phyloP scores from a whole-genome alignment of 2,797 vertebrate genomes.

The Rhabdophis nuchalis region DNA sequence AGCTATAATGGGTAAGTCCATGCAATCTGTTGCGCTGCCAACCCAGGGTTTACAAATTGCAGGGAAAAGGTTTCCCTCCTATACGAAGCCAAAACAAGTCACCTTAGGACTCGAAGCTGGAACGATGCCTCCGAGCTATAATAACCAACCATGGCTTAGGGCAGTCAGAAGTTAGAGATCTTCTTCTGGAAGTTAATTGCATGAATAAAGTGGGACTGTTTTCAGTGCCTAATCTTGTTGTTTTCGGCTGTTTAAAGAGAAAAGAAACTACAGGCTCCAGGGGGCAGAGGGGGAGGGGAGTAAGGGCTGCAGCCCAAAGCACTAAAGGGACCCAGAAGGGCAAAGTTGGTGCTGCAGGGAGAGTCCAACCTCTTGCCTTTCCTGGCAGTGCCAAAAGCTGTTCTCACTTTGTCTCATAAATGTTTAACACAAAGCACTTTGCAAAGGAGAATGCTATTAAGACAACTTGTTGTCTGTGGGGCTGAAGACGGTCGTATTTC shows the following conservation, averaged over 20 bases:
- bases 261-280: neutral
- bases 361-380: neutral
- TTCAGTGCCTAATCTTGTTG: neutral
- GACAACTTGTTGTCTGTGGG: slow-evolving; percentile 46
- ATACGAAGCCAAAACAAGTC: neutral
- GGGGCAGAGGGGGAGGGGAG: neutral
- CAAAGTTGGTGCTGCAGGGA: neutral
- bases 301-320: accelerated
- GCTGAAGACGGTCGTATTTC: slow-evolving; percentile 59
- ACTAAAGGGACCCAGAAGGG: neutral
- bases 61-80: neutral
- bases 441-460: slow-evolving; percentile 68
- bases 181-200: neutral
- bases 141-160: neutral
- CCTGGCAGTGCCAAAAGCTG: neutral
- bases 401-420: slow-evolving; percentile 60
- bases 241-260: neutral
- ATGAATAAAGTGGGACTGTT: neutral
- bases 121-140: neutral
- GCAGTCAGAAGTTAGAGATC: neutral
- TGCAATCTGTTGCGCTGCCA: neutral
- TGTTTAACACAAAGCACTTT: slow-evolving; percentile 68
- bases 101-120: neutral
- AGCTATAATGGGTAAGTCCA: neutral
- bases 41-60: neutral